Evolutionary conservation across 2,113 vertebrate species (phyloP).

Genomic region (Syngnathus typhle): DNA sequence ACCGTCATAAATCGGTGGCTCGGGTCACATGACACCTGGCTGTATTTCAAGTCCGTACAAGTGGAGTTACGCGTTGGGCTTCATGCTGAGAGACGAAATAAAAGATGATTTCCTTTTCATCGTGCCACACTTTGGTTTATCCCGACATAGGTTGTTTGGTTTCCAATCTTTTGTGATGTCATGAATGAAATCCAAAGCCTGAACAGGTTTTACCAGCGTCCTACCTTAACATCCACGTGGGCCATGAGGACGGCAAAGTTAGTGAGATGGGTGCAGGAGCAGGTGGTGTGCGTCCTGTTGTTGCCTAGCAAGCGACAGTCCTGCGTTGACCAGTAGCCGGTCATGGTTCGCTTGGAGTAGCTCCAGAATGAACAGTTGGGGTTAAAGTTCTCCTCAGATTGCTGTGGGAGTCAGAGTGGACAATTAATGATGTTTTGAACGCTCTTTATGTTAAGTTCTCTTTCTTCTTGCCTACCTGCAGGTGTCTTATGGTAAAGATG

Average conservation of each 20-base stretch:
- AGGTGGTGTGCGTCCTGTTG: conserved; percentile 92
- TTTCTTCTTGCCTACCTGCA: conserved; percentile 76
- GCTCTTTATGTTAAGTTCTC: background rate
- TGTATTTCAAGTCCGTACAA: conserved; percentile 55
- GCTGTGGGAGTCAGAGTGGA: conserved; percentile 64
- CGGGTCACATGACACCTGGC: conserved; percentile 44
- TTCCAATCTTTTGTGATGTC: background rate
- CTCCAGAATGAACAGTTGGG: conserved; percentile 99
- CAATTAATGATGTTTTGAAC: background rate
- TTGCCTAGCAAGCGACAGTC: conserved; percentile 89
- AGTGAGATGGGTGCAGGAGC: conserved; percentile 96
- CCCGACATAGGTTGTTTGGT: background rate
- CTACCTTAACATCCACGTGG: conserved; percentile 96
- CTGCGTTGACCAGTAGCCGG: conserved; percentile 94
- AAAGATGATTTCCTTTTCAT: conserved; percentile 19
- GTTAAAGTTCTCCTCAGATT: conserved; percentile 97
- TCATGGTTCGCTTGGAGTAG: conserved; percentile 92
- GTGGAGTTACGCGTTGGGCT: conserved; percentile 62
- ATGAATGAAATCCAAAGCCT: background rate
- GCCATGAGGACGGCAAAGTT: conserved; percentile 98
- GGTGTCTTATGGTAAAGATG: conserved; percentile 90
- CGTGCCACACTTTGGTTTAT: background rate
- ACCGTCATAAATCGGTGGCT: conserved; percentile 59
- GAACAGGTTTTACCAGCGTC: background rate
- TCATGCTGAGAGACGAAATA: conserved; percentile 35